A percentile compares a stretch with the other conserved stretches of the same genome.
Evolutionary conservation across 2,113 vertebrate species (phyloP).

Genomic region (Bufo bufo): DNA sequence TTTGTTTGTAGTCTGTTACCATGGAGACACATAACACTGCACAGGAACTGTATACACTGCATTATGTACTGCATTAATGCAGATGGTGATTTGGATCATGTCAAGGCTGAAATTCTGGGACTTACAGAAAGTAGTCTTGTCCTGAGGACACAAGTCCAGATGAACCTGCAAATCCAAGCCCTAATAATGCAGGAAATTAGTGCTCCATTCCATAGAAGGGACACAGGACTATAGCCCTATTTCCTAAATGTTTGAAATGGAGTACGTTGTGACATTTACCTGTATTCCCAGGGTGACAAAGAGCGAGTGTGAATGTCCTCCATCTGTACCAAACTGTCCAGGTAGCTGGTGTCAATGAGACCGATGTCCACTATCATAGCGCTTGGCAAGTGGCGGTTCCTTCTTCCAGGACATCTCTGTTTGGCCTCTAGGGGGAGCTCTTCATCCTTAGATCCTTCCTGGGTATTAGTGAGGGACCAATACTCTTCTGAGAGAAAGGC

Average conservation of each 20-base stretch:
- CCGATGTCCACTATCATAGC: neutral
- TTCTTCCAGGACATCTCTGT: neutral
- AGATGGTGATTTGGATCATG: too few species aligned
- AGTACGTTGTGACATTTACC: neutral
- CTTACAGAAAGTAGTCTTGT: too few species aligned
- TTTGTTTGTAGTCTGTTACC: too few species aligned
- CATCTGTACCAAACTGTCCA: neutral
- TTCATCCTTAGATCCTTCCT: neutral
- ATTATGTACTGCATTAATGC: too few species aligned
- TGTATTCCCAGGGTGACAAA: constrained; percentile 36
- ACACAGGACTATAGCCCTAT: too few species aligned
- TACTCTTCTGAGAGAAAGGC: constrained; percentile 16
- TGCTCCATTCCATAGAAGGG: too few species aligned
- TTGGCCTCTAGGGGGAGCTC: neutral
- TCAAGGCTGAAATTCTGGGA: too few species aligned
- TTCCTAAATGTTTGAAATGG: neutral
- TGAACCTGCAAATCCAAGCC: too few species aligned
- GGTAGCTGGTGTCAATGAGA: neutral
- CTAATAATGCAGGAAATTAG: too few species aligned
- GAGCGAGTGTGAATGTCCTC: constrained; percentile 14
- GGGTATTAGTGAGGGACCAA: neutral
- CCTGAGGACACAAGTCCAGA: too few species aligned
- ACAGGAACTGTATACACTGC: too few species aligned
- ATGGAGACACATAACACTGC: too few species aligned
- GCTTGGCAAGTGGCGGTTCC: neutral